Percentiles rank a stretch among this genome's conserved stretches.
Evolutionary conservation across 2,888 invertebrate species (phyloP).

Genomic region (Ormia ochracea): DNA sequence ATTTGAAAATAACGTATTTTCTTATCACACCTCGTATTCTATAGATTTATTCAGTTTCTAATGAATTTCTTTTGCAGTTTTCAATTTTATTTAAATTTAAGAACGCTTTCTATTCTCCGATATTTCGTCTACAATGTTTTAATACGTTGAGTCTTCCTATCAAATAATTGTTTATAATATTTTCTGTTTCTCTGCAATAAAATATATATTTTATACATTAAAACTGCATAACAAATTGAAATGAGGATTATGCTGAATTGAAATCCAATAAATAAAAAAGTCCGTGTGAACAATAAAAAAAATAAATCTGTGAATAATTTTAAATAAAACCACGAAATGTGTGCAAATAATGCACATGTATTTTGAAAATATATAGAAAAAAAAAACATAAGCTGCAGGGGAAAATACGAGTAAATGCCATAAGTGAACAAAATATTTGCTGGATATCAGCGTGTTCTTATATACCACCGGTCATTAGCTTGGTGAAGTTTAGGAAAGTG

Average conservation of each 20-base stretch:
- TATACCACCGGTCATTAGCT: background rate
- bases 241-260: slow-evolving; percentile 23
- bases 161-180: background rate
- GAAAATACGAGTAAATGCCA: slow-evolving; percentile 45
- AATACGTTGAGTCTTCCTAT: background rate
- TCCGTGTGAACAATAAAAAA: slow-evolving; percentile 41
- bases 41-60: no score
- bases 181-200: background rate
- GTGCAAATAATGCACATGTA: slow-evolving; percentile 46
- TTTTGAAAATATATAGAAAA: background rate
- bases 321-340: slow-evolving; percentile 53
- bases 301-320: slow-evolving; percentile 6
- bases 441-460: background rate
- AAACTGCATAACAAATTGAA: slow-evolving; percentile 51
- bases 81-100: no score
- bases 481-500: background rate
- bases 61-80: no score
- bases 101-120: background rate
- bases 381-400: slow-evolving; percentile 49
- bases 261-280: slow-evolving; percentile 16
- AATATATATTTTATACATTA: slow-evolving; percentile 49
- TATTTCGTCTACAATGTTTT: background rate
- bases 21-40: no score
- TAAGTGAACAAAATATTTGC: slow-evolving; percentile 25
- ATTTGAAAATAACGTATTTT: no score